Percentiles rank a stretch among this genome's conserved stretches.
These are phyloP conservation scores for Porites cylindrica DNA, from an alignment of 92 coral and sea anemone genomes.

Conservation along the genomic window DNA sequence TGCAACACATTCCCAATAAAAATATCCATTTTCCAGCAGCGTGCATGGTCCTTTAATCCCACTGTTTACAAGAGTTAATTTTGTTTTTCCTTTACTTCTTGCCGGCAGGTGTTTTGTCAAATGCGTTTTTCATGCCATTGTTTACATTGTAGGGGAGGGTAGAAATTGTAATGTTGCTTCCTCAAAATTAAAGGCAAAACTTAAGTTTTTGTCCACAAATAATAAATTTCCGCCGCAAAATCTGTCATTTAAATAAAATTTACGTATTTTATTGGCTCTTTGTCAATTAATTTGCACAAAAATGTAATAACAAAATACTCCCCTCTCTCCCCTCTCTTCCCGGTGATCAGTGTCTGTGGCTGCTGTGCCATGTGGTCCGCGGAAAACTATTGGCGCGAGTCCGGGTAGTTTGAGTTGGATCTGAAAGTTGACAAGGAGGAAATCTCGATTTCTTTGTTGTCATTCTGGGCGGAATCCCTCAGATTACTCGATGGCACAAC, in stretches of 20 bases:
- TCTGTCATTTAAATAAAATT: not conserved
- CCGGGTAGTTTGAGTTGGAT: conserved; percentile 35
- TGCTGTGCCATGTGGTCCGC: conserved; percentile 49
- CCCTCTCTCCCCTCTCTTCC: conserved; percentile 12
- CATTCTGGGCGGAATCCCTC: not conserved
- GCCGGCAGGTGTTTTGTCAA: conserved; percentile 22
- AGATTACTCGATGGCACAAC: conserved; percentile 41
- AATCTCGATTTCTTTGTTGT: conserved; percentile 16
- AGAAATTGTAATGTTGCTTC: not conserved
- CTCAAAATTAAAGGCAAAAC: not conserved
- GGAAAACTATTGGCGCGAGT: conserved; percentile 52
- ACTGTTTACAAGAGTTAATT: conserved; percentile 23
- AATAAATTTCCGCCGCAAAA: no score
- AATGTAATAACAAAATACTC: not conserved
- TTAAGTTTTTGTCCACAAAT: not conserved
- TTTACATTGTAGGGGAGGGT: not conserved
- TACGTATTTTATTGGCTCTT: no score
- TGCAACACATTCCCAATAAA: not conserved
- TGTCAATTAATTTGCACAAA: not conserved
- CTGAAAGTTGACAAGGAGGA: conserved; percentile 31
- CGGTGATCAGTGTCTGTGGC: not conserved
- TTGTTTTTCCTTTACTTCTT: conserved; percentile 18
- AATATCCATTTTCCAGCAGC: not conserved
- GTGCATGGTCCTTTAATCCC: not conserved
- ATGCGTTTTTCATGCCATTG: not conserved